These are phyloP conservation scores for Strongylocentrotus purpuratus DNA, from an alignment of 35 echinoderm and acorn worm species.

Conservation along the genomic window DNA sequence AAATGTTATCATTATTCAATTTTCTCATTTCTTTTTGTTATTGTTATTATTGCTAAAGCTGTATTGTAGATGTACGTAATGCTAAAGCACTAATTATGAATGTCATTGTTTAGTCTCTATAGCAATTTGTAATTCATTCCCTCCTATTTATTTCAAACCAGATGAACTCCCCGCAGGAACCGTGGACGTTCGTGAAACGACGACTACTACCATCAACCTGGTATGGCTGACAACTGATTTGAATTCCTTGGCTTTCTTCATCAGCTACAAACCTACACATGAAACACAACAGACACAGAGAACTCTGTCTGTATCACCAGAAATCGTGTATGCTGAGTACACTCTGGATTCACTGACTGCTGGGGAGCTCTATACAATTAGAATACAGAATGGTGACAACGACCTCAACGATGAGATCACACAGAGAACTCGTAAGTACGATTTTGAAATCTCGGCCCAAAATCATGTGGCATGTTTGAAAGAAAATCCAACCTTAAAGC, in stretches of 20 bases:
- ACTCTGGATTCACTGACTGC: not conserved
- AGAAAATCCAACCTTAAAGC: not conserved
- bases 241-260: not conserved
- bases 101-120: too few relatives aligned
- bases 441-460: not conserved
- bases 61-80: too few relatives aligned
- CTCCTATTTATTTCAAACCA: not conserved
- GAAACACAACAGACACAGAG: not conserved
- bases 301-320: not conserved
- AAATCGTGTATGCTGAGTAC: not conserved
- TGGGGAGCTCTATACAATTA: not conserved
- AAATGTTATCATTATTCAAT: too few relatives aligned
- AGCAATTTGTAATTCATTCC: not conserved
- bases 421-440: constrained; percentile 8
- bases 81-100: too few relatives aligned
- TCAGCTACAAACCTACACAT: not conserved
- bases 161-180: not conserved
- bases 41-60: too few relatives aligned
- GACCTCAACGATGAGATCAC: not conserved
- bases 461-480: not conserved
- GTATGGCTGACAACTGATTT: not conserved
- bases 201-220: not conserved
- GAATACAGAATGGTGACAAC: not conserved
- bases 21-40: too few relatives aligned
- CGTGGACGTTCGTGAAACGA: not conserved